These are phyloP conservation scores for Nothobranchius kuhntae DNA, from an alignment of 2,113 vertebrate species.

Conservation along the genomic window DNA sequence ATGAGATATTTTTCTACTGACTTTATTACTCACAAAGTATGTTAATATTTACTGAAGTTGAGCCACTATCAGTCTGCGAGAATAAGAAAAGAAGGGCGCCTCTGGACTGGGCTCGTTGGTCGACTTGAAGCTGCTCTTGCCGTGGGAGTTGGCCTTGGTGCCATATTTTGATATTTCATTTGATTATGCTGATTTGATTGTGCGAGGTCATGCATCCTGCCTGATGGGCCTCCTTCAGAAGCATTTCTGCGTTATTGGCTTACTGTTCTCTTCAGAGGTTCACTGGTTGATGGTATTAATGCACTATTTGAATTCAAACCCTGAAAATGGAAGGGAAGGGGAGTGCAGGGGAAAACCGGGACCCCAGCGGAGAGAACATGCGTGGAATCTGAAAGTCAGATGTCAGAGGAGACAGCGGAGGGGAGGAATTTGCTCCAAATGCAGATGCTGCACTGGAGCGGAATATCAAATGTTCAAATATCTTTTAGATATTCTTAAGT, in stretches of 20 bases:
- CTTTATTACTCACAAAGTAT: not conserved
- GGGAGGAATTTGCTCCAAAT: conserved; percentile 81
- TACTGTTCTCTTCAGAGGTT: conserved; percentile 85
- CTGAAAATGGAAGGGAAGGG: conserved; percentile 62
- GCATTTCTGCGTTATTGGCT: conserved; percentile 89
- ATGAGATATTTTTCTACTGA: conserved; percentile 1
- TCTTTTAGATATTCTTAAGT: conserved; percentile 46
- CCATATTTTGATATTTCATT: conserved; percentile 90
- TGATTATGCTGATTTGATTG: conserved; percentile 90
- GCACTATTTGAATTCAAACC: conserved; percentile 84
- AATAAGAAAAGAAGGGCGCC: conserved; percentile 36
- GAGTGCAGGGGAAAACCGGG: conserved; percentile 20
- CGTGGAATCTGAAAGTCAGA: conserved; percentile 85
- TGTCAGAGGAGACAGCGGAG: conserved; percentile 80
- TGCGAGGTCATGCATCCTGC: conserved; percentile 86
- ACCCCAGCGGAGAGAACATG: conserved; percentile 81
- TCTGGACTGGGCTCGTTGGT: conserved; percentile 81
- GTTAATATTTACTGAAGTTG: conserved; percentile 16
- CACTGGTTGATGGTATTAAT: conserved; percentile 90
- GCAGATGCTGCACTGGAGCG: conserved; percentile 53
- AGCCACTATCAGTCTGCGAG: conserved; percentile 18
- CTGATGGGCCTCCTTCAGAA: conserved; percentile 89
- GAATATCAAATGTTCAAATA: conserved; percentile 60
- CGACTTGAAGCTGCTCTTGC: conserved; percentile 84
- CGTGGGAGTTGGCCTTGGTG: conserved; percentile 85